These are phyloP conservation scores for Leucopsar rothschildi DNA, from an alignment of 2,113 vertebrate species.

Conservation along the genomic window DNA sequence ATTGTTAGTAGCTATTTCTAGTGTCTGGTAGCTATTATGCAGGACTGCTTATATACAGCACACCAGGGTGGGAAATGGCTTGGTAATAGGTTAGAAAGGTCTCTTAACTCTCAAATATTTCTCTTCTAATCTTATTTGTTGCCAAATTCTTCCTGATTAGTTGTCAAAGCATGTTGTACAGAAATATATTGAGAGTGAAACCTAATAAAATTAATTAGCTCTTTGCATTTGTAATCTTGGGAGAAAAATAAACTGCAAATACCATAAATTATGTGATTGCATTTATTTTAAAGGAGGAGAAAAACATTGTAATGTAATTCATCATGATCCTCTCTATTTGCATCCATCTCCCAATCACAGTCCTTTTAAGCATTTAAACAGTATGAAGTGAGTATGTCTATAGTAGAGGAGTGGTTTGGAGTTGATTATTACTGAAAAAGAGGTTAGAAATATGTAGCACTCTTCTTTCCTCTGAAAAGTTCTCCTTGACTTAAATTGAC, in stretches of 20 bases:
- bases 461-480: background rate
- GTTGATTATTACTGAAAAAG: background rate
- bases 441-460: background rate
- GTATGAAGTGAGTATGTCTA: background rate
- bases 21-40: background rate
- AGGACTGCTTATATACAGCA: background rate
- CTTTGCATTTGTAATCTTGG: background rate
- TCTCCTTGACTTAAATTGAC: background rate
- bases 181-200: background rate
- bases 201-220: background rate
- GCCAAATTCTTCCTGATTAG: background rate
- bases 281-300: background rate
- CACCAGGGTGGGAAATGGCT: background rate
- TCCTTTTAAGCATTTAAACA: background rate
- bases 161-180: background rate
- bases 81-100: background rate
- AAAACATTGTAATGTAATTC: background rate
- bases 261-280: background rate
- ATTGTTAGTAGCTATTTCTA: background rate
- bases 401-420: background rate
- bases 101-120: background rate
- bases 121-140: background rate
- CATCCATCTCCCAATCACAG: background rate
- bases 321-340: background rate
- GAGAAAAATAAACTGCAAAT: background rate